These are phyloP conservation scores for Coboldia fuscipes DNA, from an alignment of 1,140 invertebrate species.

Conservation along the genomic window DNA sequence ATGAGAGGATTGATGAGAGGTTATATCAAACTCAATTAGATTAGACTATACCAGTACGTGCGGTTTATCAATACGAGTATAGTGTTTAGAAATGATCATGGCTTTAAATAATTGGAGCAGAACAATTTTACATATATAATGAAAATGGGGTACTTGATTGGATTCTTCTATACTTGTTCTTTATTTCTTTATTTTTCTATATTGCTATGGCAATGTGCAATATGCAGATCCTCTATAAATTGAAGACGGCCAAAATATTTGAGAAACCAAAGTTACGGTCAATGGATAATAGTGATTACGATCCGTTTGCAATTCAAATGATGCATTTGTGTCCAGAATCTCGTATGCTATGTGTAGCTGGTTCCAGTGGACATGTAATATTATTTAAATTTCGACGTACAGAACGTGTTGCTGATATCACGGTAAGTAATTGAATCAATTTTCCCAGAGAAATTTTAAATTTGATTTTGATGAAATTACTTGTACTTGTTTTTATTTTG, in stretches of 20 bases:
- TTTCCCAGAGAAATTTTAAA: conserved; percentile 1
- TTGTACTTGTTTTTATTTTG: conserved; percentile 1
- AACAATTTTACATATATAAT: no score
- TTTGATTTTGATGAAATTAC: conserved; percentile 2
- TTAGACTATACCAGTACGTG: no score
- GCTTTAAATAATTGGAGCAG: no score
- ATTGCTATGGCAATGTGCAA: no score
- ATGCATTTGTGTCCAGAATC: conserved; percentile 87
- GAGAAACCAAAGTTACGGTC: conserved; percentile 42
- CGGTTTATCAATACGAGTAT: no score
- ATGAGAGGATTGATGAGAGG: no score
- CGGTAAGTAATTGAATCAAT: conserved; percentile 31
- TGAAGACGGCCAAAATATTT: conserved; percentile 92
- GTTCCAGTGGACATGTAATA: conserved; percentile 77
- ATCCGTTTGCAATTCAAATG: conserved; percentile 84
- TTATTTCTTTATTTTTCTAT: no score
- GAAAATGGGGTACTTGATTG: no score
- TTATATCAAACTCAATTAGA: no score
- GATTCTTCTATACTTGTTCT: no score
- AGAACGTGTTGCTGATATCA: conserved; percentile 65
- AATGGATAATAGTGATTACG: conserved; percentile 41
- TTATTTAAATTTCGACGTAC: conserved; percentile 88
- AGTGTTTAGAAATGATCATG: no score
- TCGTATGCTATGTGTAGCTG: conserved; percentile 66
- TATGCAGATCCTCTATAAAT: conserved; percentile 81